Evolutionary conservation across 2,113 vertebrate genomes (phyloP).

Genomic region (Okapia johnstoni): DNA sequence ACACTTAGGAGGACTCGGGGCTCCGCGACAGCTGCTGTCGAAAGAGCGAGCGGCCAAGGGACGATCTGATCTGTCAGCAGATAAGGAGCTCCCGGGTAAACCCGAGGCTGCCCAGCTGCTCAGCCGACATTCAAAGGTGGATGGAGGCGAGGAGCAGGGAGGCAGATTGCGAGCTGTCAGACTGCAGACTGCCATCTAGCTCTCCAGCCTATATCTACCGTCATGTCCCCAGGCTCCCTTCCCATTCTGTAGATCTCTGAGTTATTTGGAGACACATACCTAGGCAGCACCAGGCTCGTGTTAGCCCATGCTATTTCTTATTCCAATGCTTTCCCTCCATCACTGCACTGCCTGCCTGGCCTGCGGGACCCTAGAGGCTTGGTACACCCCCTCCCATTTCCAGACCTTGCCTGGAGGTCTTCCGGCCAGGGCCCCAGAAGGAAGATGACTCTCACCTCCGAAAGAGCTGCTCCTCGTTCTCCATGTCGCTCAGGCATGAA

Average conservation of each 20-base stretch:
- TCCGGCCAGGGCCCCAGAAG: too few species aligned
- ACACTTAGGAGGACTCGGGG: not conserved
- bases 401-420: not conserved
- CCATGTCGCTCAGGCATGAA: not conserved
- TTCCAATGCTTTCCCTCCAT: rapidly evolving
- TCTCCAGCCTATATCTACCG: rapidly evolving
- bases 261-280: not conserved
- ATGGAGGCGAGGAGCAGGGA: rapidly evolving
- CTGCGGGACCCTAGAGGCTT: not conserved
- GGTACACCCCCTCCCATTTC: not conserved
- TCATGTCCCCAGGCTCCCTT: rapidly evolving
- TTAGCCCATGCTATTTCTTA: not conserved
- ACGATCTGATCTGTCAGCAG: not conserved
- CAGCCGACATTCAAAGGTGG: not conserved
- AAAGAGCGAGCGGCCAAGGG: rapidly evolving
- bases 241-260: not conserved
- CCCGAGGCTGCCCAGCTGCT: not conserved
- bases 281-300: not conserved
- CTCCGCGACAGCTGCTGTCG: rapidly evolving
- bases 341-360: not conserved
- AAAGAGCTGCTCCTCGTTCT: not conserved
- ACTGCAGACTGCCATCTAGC: rapidly evolving
- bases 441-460: not conserved
- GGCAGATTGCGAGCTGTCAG: not conserved
- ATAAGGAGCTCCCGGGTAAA: not conserved